A percentile compares a stretch with the other conserved stretches of the same genome.
These are phyloP conservation scores for Coregonus suidteri DNA, from an alignment of 2,797 vertebrate species.

Conservation along the genomic window DNA sequence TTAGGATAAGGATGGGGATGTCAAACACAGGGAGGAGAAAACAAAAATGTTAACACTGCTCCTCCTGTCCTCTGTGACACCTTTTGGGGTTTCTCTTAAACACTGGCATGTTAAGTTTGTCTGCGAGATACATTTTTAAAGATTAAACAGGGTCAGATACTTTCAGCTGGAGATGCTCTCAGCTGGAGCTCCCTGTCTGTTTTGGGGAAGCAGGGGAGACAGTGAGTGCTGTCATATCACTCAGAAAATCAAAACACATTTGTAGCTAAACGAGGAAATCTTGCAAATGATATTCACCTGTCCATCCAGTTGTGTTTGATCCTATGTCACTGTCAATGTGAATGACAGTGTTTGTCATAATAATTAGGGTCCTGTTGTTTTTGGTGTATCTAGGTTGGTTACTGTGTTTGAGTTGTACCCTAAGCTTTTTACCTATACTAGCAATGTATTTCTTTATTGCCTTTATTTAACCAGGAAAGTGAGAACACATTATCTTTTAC, in stretches of 20 bases:
- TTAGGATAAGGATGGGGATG: conserved; percentile 50
- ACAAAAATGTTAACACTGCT: conserved; percentile 70
- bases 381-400: neutral
- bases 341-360: conserved; percentile 14
- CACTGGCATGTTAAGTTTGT: conserved; percentile 24
- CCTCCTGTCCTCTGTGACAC: conserved; percentile 33
- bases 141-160: conserved; percentile 39
- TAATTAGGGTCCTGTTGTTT: conserved; percentile 7
- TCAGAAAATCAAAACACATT: neutral
- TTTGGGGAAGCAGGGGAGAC: neutral
- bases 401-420: neutral
- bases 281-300: conserved; percentile 59
- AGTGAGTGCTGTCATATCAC: conserved; percentile 11
- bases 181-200: neutral
- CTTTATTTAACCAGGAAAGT: neutral
- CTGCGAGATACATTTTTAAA: conserved; percentile 20
- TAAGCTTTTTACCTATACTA: too few relatives aligned
- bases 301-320: conserved; percentile 62
- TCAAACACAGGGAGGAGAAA: conserved; percentile 69
- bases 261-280: conserved; percentile 39
- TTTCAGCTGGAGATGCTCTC: conserved; percentile 16
- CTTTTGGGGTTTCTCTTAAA: conserved; percentile 33
- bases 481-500: neutral
- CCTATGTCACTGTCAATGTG: conserved; percentile 15
- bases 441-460: neutral